Evolutionary conservation across 2,888 invertebrate genomes (phyloP).

Genomic region (Volucella zonaria): DNA sequence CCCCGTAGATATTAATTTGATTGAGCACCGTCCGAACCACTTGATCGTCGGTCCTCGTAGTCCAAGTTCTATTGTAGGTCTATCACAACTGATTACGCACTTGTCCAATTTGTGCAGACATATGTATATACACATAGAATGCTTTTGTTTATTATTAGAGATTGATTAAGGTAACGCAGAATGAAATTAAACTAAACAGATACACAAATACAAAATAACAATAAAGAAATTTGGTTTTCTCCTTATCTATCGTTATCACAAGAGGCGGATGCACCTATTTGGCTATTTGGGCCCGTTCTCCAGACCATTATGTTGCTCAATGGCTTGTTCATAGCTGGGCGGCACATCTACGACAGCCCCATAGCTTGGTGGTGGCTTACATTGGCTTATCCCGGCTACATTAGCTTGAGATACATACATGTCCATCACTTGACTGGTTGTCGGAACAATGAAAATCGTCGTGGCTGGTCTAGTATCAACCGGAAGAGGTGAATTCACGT

Average conservation of each 20-base stretch:
- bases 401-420: constrained; percentile 45
- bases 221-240: neutral
- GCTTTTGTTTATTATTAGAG: no score
- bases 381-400: neutral
- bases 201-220: neutral
- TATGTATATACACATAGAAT: no score
- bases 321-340: constrained; percentile 61
- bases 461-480: constrained; percentile 19
- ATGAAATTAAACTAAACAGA: neutral
- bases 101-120: no score
- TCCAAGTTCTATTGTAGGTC: neutral
- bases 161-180: no score
- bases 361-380: constrained; percentile 57
- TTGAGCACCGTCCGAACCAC: constrained; percentile 8
- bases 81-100: no score
- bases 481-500: neutral
- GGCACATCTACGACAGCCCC: constrained; percentile 50
- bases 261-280: neutral
- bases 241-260: constrained; percentile 35
- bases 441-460: constrained; percentile 60
- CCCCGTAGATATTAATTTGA: constrained; percentile 4
- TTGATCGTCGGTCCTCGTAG: constrained; percentile 6
- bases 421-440: constrained; percentile 57
- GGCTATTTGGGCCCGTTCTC: neutral
- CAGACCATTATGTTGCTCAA: neutral